Conservation (phyloP, 2,888 invertebrate genomes). For the Parelbella ahira region DNA sequence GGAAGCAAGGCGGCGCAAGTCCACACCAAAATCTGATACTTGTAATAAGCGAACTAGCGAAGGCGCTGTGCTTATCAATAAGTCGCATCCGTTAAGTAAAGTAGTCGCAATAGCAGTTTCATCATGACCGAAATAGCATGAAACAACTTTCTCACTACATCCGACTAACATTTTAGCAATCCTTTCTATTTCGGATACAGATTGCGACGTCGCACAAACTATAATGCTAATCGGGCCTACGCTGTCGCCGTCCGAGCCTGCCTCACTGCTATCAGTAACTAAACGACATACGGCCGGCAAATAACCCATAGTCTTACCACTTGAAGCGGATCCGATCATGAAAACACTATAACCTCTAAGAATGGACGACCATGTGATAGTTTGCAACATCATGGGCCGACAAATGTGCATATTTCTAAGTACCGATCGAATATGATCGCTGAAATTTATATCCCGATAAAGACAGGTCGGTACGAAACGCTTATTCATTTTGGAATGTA, state of each 20-base stretch:
- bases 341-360: conserved; percentile 83
- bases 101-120: conserved; percentile 53
- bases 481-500: conserved; percentile 60
- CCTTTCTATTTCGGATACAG: conserved; percentile 70
- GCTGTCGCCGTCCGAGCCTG: conserved; percentile 41
- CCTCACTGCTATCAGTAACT: conserved; percentile 62
- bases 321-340: conserved; percentile 78
- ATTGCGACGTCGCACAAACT: conserved; percentile 82
- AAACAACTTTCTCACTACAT: conserved; percentile 49
- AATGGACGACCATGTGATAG: conserved; percentile 85
- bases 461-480: conserved; percentile 49
- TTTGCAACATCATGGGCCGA: conserved; percentile 80
- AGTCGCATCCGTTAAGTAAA: conserved; percentile 84
- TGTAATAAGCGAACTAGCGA: conserved; percentile 70
- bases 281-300: conserved; percentile 84
- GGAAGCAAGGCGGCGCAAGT: conserved; percentile 82
- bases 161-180: conserved; percentile 62
- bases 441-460: conserved; percentile 56
- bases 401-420: conserved; percentile 54
- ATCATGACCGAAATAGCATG: conserved; percentile 66
- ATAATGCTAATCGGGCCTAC: conserved; percentile 84
- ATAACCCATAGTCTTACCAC: conserved; percentile 87
- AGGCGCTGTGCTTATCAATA: conserved; percentile 85
- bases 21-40: conserved; percentile 62
- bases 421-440: conserved; percentile 44